These are phyloP conservation scores for Petrocephalus zakoni DNA, from an alignment of 2,113 vertebrate genomes.

Conservation along the genomic window DNA sequence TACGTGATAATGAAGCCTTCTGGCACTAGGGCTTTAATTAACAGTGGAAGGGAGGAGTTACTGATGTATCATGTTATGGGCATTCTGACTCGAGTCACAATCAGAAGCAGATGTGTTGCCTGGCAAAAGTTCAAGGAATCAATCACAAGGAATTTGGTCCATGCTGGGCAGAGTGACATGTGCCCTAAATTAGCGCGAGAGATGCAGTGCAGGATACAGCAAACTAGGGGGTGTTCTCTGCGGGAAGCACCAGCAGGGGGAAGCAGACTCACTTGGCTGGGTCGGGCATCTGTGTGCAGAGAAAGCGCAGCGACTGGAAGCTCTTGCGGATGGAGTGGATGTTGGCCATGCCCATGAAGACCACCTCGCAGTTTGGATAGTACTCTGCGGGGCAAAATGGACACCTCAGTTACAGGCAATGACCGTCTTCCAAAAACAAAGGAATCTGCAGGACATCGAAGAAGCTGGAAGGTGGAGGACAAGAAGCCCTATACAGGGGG, in stretches of 20 bases:
- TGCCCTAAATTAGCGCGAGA: background rate
- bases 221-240: background rate
- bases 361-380: slow-evolving; percentile 96
- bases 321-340: slow-evolving; percentile 98
- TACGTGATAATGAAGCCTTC: background rate
- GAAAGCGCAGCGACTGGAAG: slow-evolving; percentile 89
- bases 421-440: background rate
- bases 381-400: slow-evolving; percentile 69
- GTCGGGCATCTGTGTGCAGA: slow-evolving; percentile 95
- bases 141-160: background rate
- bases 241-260: background rate
- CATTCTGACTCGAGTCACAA: slow-evolving; percentile 25
- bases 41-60: background rate
- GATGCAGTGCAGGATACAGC: background rate
- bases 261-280: slow-evolving; percentile 83
- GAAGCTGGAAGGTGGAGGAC: background rate
- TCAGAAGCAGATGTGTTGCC: slow-evolving; percentile 40
- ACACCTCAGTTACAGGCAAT: background rate
- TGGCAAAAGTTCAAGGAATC: slow-evolving; percentile 29
- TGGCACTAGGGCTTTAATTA: background rate
- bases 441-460: background rate
- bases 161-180: background rate
- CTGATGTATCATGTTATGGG: background rate
- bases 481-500: background rate
- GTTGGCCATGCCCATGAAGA: slow-evolving; percentile 99